These are phyloP conservation scores for Sanderia malayensis DNA, from an alignment of 30 jellyfish, hydroid and myxozoan genomes.

Conservation along the genomic window DNA sequence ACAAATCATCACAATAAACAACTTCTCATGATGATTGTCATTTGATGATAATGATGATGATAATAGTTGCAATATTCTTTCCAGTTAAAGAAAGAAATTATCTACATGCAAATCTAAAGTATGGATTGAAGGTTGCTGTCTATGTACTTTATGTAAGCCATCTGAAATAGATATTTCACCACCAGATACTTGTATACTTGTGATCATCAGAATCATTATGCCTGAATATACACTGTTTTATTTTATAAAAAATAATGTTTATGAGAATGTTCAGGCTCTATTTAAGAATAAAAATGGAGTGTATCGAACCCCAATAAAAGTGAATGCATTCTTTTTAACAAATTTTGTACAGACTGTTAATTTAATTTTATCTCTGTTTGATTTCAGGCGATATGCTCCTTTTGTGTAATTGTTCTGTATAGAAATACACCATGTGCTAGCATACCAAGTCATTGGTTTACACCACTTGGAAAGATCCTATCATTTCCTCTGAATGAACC, in stretches of 20 bases:
- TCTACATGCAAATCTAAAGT: background rate
- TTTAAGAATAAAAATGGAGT: no score
- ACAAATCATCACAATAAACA: background rate
- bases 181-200: no score
- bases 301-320: background rate
- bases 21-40: no score
- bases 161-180: no score
- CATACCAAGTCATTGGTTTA: conserved; percentile 40
- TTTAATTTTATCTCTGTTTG: no score
- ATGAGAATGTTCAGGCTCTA: no score
- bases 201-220: no score
- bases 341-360: no score
- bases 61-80: background rate
- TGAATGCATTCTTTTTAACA: no score
- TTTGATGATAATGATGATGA: no score
- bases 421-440: background rate
- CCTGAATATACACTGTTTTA: no score
- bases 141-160: background rate
- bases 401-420: background rate
- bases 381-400: conserved; percentile 23
- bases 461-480: conserved; percentile 29
- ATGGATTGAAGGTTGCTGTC: background rate
- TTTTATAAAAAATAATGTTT: no score
- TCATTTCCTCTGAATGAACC: conserved; percentile 42
- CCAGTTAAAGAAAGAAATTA: background rate